phyloP scores from a whole-genome alignment of 2,797 vertebrate genomes.

The Heteromormyrus szaboi region DNA sequence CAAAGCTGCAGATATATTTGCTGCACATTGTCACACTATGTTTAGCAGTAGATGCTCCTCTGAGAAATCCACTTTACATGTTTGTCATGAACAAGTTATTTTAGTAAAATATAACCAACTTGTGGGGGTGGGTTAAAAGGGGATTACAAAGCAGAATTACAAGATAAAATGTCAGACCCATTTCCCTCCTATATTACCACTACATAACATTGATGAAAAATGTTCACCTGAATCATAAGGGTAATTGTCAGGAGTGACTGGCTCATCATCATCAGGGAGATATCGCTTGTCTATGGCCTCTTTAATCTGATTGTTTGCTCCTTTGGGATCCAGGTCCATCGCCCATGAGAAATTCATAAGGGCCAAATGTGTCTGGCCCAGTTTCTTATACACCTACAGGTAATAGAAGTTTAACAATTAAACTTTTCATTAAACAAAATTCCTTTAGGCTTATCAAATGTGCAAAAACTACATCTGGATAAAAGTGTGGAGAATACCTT shows the following conservation, averaged over 20 bases:
- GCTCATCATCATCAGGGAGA: slow-evolving; percentile 91
- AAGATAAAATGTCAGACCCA: background rate
- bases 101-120: background rate
- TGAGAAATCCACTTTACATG: background rate
- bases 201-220: background rate
- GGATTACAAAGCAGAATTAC: background rate
- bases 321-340: slow-evolving; percentile 97
- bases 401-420: background rate
- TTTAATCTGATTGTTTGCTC: slow-evolving; percentile 98
- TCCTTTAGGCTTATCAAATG: background rate
- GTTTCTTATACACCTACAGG: slow-evolving; percentile 90
- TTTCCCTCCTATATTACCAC: background rate
- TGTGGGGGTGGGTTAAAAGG: background rate
- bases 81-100: background rate
- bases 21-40: background rate
- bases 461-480: background rate
- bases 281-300: slow-evolving; percentile 97
- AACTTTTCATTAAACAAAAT: background rate
- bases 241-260: slow-evolving; percentile 72
- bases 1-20: background rate
- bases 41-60: background rate
- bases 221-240: slow-evolving; percentile 61
- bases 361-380: slow-evolving; percentile 92
- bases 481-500: slow-evolving; percentile 66
- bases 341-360: slow-evolving; percentile 99